Evolutionary conservation across 2,888 invertebrate species (phyloP), one percentile per base, ranked within the genome.

Genomic region (Omphaloscelis lunosa): DNA sequence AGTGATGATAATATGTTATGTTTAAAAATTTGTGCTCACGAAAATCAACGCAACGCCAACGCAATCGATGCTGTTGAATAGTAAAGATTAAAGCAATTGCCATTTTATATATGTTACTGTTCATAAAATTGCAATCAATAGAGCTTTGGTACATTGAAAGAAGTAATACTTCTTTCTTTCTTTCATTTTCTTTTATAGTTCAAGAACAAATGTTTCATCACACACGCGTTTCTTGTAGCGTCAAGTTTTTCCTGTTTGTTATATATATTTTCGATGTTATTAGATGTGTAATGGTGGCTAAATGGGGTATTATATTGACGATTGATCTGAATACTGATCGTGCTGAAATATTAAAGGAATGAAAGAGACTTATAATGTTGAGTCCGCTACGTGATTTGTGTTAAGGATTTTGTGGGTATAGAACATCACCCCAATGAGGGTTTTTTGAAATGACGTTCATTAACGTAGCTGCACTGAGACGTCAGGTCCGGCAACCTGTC

Each of bases 241-340:
- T 72, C 58, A 58, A 67, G 23, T 66, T 73, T 76, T 81, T 80
- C 72, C 61, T 73, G 58, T 75, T 79, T 73, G 41, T 65, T 59
- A 34, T 58, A 39, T 76, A 75, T 62, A 56, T 71, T 17, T 77
- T 69, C 67, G 66, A 73, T 66, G 69, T 76, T 80, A 86, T 80
- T 69, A 65, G 48, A 56, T 75, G 39, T 59, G 68, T 82, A 78
- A 82, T 84, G 51, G 39, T 4, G 53, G 58, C 69, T 59, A 77
- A 82, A 82, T 82, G 27, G 79, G 63, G 41, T 76, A 75, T 79
- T 77, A 79, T 53, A 78, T 77, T 56, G 72, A 74, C 27, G 51
- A 48, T 71, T 75, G 79, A 68, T 59, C n/a, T 70, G 79, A 80
- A 79, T 79, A 67, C 61, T 67, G 58, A 79, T 80, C 74, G n/a